phyloP scores from a whole-genome alignment of 2,888 invertebrate species.

The Tolmerus cingulatus region DNA sequence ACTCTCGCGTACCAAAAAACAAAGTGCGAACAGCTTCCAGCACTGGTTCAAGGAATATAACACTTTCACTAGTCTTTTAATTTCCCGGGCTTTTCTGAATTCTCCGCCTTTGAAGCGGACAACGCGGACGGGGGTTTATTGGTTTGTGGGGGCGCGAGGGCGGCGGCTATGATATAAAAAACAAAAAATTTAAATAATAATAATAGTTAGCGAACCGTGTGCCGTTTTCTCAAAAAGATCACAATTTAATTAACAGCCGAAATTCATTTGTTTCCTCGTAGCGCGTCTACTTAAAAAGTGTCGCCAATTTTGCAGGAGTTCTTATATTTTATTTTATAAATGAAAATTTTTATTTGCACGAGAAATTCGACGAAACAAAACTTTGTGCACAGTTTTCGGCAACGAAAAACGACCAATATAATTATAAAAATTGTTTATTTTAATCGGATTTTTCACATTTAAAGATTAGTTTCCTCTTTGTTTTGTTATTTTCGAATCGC shows the following conservation, averaged over 20 bases:
- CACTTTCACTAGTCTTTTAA: neutral
- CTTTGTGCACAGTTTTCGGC: neutral
- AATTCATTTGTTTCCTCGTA: neutral
- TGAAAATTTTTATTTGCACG: neutral
- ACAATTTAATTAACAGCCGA: neutral
- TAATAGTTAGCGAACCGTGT: neutral
- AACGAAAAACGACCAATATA: neutral
- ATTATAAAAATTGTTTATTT: neutral
- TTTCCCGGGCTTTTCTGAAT: slow-evolving; percentile 5
- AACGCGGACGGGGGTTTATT: neutral
- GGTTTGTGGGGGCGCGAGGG: neutral
- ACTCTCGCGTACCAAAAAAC: neutral
- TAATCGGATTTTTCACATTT: slow-evolving; percentile 7
- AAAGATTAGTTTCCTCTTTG: neutral
- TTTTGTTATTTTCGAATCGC: slow-evolving; percentile 6
- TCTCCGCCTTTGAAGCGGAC: neutral
- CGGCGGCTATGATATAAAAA: neutral
- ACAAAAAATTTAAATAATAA: neutral
- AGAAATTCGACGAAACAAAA: neutral
- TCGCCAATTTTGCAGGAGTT: neutral
- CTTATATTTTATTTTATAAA: neutral
- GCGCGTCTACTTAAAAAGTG: neutral
- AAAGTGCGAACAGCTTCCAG: neutral
- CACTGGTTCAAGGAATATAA: neutral
- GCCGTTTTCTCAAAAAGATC: neutral